Percentiles rank a stretch among this genome's conserved stretches.
phyloP scores from a whole-genome alignment of 2,113 vertebrate genomes.

The Mus musculus region GRCm39 chr14:125014001-125014500 shows the following conservation, averaged over 20 bases:
- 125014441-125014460: not conserved
- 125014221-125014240: not conserved
- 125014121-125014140: not conserved
- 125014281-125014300: not conserved
- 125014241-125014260: not conserved
- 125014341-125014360: not conserved
- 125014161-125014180: not conserved
- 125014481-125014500: not conserved
- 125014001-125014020: not conserved
- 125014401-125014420: not conserved
- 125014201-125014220: not conserved
- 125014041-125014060: not conserved
- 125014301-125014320: not conserved
- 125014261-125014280: not conserved
- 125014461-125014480: not conserved
- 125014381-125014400: not conserved
- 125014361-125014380: not conserved
- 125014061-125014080: not conserved
- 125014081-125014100: not conserved
- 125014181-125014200: not conserved
- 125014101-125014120: not conserved
- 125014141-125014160: not conserved
- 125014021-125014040: not conserved
- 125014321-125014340: not conserved
- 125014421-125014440: not conserved